Conservation (phyloP, 1,140 invertebrate species). For the Papilio aristodemus region DNA sequence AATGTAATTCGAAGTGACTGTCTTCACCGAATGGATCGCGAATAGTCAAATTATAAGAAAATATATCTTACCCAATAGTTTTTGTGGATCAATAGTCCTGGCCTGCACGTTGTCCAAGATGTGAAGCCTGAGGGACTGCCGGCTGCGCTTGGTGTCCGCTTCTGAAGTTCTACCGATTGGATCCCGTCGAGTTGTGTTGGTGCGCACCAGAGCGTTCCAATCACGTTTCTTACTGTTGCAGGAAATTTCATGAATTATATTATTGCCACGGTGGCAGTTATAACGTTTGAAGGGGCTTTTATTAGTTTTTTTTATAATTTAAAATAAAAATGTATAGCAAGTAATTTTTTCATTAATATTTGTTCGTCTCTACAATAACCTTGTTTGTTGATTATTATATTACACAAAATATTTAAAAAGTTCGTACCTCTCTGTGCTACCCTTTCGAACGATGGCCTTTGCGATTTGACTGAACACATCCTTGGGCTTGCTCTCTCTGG, state of each 20-base stretch:
- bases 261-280: no score
- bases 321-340: no score
- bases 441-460: conserved; percentile 86
- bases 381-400: neutral
- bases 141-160: conserved; percentile 81
- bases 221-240: conserved; percentile 85
- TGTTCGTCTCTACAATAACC: neutral
- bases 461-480: conserved; percentile 90
- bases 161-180: conserved; percentile 89
- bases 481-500: conserved; percentile 84
- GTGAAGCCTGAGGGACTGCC: conserved; percentile 85
- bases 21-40: no score
- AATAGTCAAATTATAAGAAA: neutral
- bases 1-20: no score
- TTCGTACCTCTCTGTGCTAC: conserved; percentile 78
- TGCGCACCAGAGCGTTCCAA: conserved; percentile 90
- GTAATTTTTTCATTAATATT: no score
- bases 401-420: neutral
- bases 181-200: conserved; percentile 84
- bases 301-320: no score
- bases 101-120: conserved; percentile 83
- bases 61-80: conserved; percentile 81
- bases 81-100: conserved; percentile 84
- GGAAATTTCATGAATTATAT: neutral
- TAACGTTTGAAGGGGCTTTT: no score